Evolutionary conservation across 2,888 invertebrate genomes (phyloP).

Genomic region (Punctoribates punctum): DNA sequence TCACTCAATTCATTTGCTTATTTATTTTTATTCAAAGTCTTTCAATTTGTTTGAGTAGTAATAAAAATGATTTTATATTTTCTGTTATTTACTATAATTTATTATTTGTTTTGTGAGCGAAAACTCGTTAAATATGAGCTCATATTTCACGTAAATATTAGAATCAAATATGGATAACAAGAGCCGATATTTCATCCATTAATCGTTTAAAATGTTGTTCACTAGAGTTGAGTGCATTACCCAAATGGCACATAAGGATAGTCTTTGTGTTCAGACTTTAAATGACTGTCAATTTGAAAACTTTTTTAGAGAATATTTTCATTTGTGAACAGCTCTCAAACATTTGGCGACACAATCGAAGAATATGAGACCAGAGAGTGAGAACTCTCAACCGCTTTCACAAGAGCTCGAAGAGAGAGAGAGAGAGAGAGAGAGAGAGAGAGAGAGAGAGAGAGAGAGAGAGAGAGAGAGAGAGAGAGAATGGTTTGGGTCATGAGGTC

Average conservation of each 20-base stretch:
- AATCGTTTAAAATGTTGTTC: background rate
- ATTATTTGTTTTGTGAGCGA: too few species aligned
- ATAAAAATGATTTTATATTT: too few species aligned
- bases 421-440: background rate
- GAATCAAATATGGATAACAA: background rate
- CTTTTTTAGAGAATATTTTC: background rate
- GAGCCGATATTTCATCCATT: background rate
- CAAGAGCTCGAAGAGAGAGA: background rate
- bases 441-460: background rate
- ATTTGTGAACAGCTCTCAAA: background rate
- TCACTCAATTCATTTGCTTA: too few species aligned
- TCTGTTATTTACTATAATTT: too few species aligned
- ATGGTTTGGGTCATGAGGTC: constrained; percentile 7
- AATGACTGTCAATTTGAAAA: constrained; percentile 21
- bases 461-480: background rate
- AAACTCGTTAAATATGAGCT: background rate
- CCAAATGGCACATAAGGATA: background rate
- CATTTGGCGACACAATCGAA: background rate
- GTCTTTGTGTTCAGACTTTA: constrained; percentile 13
- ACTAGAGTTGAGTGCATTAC: background rate
- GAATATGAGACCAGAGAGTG: background rate
- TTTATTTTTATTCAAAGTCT: too few species aligned
- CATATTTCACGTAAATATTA: background rate
- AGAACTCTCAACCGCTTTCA: too few species aligned
- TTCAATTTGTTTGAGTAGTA: too few species aligned